Evolutionary conservation across 2,888 invertebrate genomes (phyloP).

Genomic region (Cartodere bifasciata): DNA sequence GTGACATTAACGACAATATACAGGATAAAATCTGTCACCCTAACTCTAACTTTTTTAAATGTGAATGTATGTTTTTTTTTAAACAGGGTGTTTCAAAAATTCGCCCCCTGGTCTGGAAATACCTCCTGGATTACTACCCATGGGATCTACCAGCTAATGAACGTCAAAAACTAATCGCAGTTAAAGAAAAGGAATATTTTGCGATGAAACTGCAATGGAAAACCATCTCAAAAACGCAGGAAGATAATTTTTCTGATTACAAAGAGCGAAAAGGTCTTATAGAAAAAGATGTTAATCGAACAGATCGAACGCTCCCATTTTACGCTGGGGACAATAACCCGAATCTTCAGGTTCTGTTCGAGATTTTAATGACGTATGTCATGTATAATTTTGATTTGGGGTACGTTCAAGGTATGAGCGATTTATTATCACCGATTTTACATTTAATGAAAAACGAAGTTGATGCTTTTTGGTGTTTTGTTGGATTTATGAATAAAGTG

Average conservation of each 20-base stretch:
- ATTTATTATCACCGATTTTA: slow-evolving; percentile 85
- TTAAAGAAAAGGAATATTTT: slow-evolving; percentile 77
- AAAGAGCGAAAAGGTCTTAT: slow-evolving; percentile 86
- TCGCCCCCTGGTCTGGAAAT: slow-evolving; percentile 98
- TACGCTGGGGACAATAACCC: slow-evolving; percentile 90
- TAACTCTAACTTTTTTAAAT: too few relatives aligned
- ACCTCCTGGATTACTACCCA: slow-evolving; percentile 74
- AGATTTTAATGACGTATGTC: slow-evolving; percentile 94
- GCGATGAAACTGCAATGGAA: slow-evolving; percentile 96
- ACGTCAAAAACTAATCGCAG: slow-evolving; percentile 53
- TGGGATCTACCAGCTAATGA: slow-evolving; percentile 70
- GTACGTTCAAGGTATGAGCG: slow-evolving; percentile 96
- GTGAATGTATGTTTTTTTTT: too few relatives aligned
- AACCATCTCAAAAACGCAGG: slow-evolving; percentile 76
- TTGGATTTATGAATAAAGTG: slow-evolving; percentile 92
- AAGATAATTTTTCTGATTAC: slow-evolving; percentile 74
- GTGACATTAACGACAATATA: too few relatives aligned
- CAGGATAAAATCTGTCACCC: too few relatives aligned
- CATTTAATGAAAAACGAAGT: slow-evolving; percentile 84
- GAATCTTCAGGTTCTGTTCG: slow-evolving; percentile 71
- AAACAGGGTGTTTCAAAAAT: too few relatives aligned
- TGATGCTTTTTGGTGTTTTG: slow-evolving; percentile 98
- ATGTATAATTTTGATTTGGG: slow-evolving; percentile 99
- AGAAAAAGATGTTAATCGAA: slow-evolving; percentile 95
- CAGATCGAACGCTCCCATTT: slow-evolving; percentile 81